A percentile compares a stretch with the other conserved stretches of the same genome.
Evolutionary conservation across 1,140 invertebrate genomes (phyloP).

Genomic region (Elymnias hypermnestra): DNA sequence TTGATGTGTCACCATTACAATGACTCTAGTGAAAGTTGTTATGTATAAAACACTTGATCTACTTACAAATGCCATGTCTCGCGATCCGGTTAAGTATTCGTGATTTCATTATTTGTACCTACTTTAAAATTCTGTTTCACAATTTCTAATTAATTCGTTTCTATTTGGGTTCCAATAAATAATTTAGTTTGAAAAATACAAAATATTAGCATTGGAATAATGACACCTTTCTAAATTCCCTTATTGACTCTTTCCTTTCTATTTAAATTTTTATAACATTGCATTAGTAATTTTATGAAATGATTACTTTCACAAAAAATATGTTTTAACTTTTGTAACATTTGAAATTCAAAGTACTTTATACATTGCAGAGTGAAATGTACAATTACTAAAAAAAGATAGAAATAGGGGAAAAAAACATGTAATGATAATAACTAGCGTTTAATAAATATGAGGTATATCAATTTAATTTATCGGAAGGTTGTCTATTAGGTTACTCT

Average conservation of each 20-base stretch:
- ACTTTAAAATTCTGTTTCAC: constrained; percentile 71
- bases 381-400: too few relatives aligned
- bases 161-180: constrained; percentile 38
- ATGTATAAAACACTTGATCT: constrained; percentile 76
- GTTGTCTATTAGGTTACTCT: too few relatives aligned
- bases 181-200: constrained; percentile 26
- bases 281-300: not conserved
- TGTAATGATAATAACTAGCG: too few relatives aligned
- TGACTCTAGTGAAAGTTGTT: constrained; percentile 76
- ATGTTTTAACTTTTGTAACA: too few relatives aligned
- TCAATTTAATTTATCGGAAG: too few relatives aligned
- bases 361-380: too few relatives aligned
- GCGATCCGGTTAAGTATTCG: constrained; percentile 75
- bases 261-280: constrained; percentile 1
- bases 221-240: constrained; percentile 11
- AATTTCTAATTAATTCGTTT: constrained; percentile 73
- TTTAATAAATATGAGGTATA: too few relatives aligned
- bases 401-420: too few relatives aligned
- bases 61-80: constrained; percentile 76
- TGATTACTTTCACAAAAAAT: not conserved
- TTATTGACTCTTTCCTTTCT: constrained; percentile 8
- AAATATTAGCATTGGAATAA: constrained; percentile 8
- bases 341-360: too few relatives aligned
- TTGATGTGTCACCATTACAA: constrained; percentile 76
- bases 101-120: constrained; percentile 75